Evolutionary conservation across 2,113 vertebrate genomes (phyloP), one percentile per base, ranked within the genome.

Genomic region (Thunnus thynnus): DNA sequence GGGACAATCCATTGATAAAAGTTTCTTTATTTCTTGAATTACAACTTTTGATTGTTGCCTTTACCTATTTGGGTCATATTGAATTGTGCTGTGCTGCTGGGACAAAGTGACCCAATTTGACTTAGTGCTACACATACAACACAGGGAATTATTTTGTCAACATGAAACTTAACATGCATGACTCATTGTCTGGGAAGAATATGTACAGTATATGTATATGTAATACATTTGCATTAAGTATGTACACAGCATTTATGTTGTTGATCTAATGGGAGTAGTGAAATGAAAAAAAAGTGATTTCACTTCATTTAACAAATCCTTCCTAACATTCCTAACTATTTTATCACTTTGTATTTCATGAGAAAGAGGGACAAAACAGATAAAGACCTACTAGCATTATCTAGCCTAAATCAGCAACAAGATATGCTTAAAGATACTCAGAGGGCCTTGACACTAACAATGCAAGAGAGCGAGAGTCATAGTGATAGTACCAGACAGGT

Each of bases 51-150:
- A 82, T 30, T 76, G 69, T 58, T 60, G 44, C 65, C 67, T 85
- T 75, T 32, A 77, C 73, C 69, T 78, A 85, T 76, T 58, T 65
- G 67, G 62, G 41, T 85, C 80, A 76, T 6, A 79, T 76, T 64
- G 58, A 82, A 61, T 72, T 52, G 74, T 46, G 60, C 66, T 60
- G 51, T 20, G 62, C 66, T 67, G 75, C 75, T 44, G 52, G 75
- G 71, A 55, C 14, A 72, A 30, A 72, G 63, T 72, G 86, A 60
- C 76, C 75, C 56, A 46, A 63, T 85, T 82, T 80, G 46, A 61
- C n/a, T 54, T 67, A 52, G 50, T 25, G 3, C 54, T 4, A 27
- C 18, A 62, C 41, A 71, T 56, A 36, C n/a, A 10, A 76, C 51
- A 11, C 27, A 72, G 3, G 57, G 32, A 75, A 51, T 67, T 25